Evolutionary conservation across 2,797 vertebrate species (phyloP).

Genomic region (Coracias cyanogaster): DNA sequence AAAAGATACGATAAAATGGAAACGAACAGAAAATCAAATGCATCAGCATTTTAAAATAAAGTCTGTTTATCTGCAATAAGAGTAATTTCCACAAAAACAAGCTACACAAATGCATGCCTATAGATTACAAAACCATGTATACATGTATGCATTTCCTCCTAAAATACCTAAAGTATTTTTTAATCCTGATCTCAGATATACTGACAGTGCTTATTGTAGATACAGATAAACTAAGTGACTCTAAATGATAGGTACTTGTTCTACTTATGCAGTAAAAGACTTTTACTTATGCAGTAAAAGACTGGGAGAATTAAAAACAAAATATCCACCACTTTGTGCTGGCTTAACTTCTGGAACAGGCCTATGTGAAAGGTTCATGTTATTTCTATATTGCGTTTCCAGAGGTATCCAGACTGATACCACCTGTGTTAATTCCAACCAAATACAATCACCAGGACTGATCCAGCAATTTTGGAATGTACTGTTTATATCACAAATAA

Average conservation of each 20-base stretch:
- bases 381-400: rapidly evolving
- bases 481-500: neutral
- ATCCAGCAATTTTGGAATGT: neutral
- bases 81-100: neutral
- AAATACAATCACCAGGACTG: neutral
- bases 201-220: neutral
- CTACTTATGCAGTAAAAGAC: neutral
- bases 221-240: neutral
- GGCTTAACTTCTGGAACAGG: neutral
- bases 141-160: neutral
- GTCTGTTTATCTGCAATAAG: neutral
- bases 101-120: neutral
- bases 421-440: neutral
- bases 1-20: neutral
- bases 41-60: neutral
- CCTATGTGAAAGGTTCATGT: neutral
- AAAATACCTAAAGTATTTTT: neutral
- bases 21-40: neutral
- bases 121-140: neutral
- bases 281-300: neutral
- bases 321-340: neutral
- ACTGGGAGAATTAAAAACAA: neutral
- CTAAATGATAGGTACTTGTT: neutral
- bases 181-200: neutral
- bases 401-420: neutral